Base-by-base conservation (phyloP, 2,888 invertebrate species). In the Biston betularia region DNA sequence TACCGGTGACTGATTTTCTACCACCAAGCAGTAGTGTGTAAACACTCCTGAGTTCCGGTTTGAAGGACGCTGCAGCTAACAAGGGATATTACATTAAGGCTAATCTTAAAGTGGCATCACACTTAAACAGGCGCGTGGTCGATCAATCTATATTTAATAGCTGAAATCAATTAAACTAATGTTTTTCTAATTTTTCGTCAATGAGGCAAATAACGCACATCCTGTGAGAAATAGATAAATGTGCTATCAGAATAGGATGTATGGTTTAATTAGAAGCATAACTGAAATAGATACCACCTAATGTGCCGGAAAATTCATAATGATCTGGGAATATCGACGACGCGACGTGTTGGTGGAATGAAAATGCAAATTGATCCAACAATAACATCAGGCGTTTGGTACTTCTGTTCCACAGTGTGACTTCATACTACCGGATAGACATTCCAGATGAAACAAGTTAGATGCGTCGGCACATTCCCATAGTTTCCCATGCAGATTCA, bases 401-500 rank as follows among this genome's bases (percentile, higher is more conserved):
- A 14, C 35, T 4, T 48, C 46, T 12, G 24, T 34, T 45, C 49
- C 42, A 38, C 14, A 38, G 4, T 45, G 35, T 52, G 50, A 63
- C 44, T 67, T 44, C 49, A 57, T 61, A 49, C 48, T 54, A 49
- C 58, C 54, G 62, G 63, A 67, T 40, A 57, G 44, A 12, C 67
- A 71, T 63, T 64, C 61, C 63, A 68, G 66, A 63, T 67, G 33
- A 14, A 61, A 46, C 70, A 69, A 61, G 65, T 62, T 74, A 58
- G 59, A 61, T 64, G 68, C 78, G 71, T 68, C 70, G 69, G 67
- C 75, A 70, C 75, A 80, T 80, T 81, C 82, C 75, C 75, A 70
- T 75, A 74, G 72, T 79, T 76, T 82, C 81, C 82, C 82, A 81
- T 85, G 77, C 75, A 77, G 76, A 76, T 78, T 79, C 77, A 63